These are phyloP conservation scores for Epicampocera succincta DNA, from an alignment of 2,888 invertebrate genomes.

Conservation along the genomic window DNA sequence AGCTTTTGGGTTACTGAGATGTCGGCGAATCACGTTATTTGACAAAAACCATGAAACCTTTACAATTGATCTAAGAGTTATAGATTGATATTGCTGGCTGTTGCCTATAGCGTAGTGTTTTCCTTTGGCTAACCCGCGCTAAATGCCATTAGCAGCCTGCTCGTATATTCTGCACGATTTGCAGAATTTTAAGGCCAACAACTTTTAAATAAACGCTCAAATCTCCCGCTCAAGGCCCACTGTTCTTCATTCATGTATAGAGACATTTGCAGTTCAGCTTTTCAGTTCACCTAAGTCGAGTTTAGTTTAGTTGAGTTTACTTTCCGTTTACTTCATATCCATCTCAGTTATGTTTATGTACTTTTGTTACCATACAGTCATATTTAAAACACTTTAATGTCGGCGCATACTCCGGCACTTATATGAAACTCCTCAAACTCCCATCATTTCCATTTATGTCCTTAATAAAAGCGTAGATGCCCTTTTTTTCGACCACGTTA, in stretches of 20 bases:
- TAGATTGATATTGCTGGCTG: too few relatives aligned
- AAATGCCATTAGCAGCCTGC: too few relatives aligned
- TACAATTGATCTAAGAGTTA: too few relatives aligned
- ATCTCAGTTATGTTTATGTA: conserved; percentile 66
- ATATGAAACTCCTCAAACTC: conserved; percentile 62
- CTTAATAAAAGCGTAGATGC: conserved; percentile 63
- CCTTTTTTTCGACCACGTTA: conserved; percentile 62
- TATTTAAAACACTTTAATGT: conserved; percentile 70
- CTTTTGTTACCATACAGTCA: conserved; percentile 67
- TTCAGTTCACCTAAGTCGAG: conserved; percentile 49
- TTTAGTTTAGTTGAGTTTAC: conserved; percentile 52
- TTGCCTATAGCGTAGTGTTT: too few relatives aligned
- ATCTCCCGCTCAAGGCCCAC: background rate
- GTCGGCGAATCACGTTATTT: too few relatives aligned
- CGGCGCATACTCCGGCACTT: conserved; percentile 65
- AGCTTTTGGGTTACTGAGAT: too few relatives aligned
- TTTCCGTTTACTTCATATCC: conserved; percentile 60
- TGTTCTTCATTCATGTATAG: conserved; percentile 22
- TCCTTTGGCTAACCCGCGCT: too few relatives aligned
- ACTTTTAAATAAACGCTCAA: background rate
- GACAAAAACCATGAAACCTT: too few relatives aligned
- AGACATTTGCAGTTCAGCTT: conserved; percentile 17
- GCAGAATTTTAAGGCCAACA: background rate
- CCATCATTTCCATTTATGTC: conserved; percentile 69
- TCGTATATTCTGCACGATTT: too few relatives aligned